Evolutionary conservation across 2,113 vertebrate species (phyloP).

Genomic region (Cariama cristata): DNA sequence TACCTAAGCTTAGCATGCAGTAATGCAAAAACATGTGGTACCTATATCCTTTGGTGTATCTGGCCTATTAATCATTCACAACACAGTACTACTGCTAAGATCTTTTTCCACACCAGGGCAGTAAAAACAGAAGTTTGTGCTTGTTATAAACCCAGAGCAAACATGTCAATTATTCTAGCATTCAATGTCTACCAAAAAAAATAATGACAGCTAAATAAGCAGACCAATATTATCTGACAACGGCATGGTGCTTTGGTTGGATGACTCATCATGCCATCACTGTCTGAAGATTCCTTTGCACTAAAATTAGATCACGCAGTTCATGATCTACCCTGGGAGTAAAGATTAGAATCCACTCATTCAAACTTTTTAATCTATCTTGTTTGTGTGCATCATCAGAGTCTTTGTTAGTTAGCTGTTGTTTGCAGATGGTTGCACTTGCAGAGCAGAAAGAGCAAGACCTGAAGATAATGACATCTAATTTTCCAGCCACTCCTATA

Average conservation of each 20-base stretch:
- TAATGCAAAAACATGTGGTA: background rate
- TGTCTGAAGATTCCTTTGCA: slow-evolving; percentile 33
- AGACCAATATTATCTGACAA: slow-evolving; percentile 14
- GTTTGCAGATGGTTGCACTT: slow-evolving; percentile 59
- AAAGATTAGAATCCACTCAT: slow-evolving; percentile 50
- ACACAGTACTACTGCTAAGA: background rate
- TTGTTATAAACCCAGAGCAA: background rate
- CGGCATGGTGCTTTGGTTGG: background rate
- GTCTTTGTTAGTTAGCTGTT: slow-evolving; percentile 41
- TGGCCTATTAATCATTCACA: background rate
- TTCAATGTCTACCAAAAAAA: background rate
- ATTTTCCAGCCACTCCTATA: slow-evolving; percentile 47
- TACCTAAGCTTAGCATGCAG: background rate
- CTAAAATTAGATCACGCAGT: slow-evolving; percentile 29
- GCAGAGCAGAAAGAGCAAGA: slow-evolving; percentile 40
- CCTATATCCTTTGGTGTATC: background rate
- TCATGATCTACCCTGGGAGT: slow-evolving; percentile 15
- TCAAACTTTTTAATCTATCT: slow-evolving; percentile 37
- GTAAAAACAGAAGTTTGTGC: background rate
- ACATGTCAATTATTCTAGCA: background rate
- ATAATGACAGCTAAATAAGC: background rate
- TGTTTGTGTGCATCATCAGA: slow-evolving; percentile 60
- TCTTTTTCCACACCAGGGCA: background rate
- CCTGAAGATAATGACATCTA: slow-evolving; percentile 58
- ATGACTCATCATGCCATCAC: slow-evolving; percentile 17